These are phyloP conservation scores for Probosciger aterrimus DNA, from an alignment of 2,113 vertebrate genomes.

Conservation along the genomic window DNA sequence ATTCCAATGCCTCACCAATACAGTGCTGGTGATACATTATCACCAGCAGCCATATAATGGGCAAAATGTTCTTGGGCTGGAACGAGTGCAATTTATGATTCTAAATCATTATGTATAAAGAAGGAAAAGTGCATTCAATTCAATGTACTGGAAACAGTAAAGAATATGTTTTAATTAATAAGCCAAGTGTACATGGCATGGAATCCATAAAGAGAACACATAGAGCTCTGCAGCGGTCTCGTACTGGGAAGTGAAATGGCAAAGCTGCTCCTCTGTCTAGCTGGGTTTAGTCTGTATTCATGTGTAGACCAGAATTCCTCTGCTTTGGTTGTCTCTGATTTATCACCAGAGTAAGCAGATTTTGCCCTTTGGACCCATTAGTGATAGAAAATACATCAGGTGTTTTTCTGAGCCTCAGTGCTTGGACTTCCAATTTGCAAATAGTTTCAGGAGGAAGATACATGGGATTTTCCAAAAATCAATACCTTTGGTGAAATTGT, in stretches of 20 bases:
- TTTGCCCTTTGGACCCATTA: not conserved
- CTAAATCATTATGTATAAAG: conserved; percentile 41
- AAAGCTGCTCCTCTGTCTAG: not conserved
- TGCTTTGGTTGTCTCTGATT: not conserved
- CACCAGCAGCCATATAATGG: conserved; percentile 31
- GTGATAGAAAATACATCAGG: not conserved
- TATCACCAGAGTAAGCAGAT: not conserved
- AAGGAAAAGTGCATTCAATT: conserved; percentile 45
- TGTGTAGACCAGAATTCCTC: not conserved
- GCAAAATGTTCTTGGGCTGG: conserved; percentile 29
- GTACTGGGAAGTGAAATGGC: not conserved
- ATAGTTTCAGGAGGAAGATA: not conserved
- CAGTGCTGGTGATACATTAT: conserved; percentile 29
- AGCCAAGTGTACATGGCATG: not conserved
- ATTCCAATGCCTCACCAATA: too few relatives aligned
- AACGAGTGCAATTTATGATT: conserved; percentile 43
- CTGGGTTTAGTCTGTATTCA: not conserved
- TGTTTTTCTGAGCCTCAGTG: rapidly evolving
- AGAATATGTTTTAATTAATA: conserved; percentile 62
- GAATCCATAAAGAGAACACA: not conserved
- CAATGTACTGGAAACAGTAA: conserved; percentile 50
- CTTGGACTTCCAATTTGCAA: not conserved
- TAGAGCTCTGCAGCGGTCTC: not conserved
- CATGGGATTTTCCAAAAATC: not conserved
- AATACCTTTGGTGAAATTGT: not conserved